These are phyloP conservation scores for Euplagia quadripunctaria DNA, from an alignment of 2,888 invertebrate genomes.

Conservation along the genomic window DNA sequence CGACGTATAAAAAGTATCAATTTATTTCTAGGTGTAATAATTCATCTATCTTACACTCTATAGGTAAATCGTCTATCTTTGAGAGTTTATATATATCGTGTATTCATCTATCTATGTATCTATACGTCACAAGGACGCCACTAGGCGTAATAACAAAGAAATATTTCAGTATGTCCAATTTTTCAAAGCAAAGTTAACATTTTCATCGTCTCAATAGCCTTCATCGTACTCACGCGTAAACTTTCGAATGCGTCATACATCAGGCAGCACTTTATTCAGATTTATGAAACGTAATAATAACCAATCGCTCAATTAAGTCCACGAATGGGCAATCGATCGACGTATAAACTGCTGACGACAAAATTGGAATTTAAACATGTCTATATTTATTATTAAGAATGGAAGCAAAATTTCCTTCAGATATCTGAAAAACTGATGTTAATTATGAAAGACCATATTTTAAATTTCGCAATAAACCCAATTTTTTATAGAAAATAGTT, in stretches of 20 bases:
- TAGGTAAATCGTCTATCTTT: too few relatives aligned
- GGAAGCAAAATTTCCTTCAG: not conserved
- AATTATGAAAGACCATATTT: not conserved
- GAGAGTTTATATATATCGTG: too few relatives aligned
- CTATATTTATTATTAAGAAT: not conserved
- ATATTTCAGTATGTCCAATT: not conserved
- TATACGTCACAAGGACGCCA: not conserved
- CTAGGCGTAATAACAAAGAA: not conserved
- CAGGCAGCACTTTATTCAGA: constrained; percentile 42
- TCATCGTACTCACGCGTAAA: constrained; percentile 40
- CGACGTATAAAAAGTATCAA: too few relatives aligned
- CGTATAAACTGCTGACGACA: constrained; percentile 21
- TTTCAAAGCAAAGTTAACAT: not conserved
- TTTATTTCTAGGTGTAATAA: too few relatives aligned
- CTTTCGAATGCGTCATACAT: constrained; percentile 47
- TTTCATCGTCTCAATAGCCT: constrained; percentile 31
- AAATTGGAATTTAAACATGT: not conserved
- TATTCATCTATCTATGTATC: too few relatives aligned
- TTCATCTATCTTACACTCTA: too few relatives aligned
- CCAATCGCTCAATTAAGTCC: constrained; percentile 44
- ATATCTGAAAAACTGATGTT: not conserved
- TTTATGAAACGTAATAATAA: constrained; percentile 47
- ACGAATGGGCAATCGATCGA: constrained; percentile 33
- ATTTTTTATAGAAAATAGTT: not conserved
- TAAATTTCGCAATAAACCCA: not conserved